Conservation (phyloP, 2,888 invertebrate genomes). For the Diaprepes abbreviatus region DNA sequence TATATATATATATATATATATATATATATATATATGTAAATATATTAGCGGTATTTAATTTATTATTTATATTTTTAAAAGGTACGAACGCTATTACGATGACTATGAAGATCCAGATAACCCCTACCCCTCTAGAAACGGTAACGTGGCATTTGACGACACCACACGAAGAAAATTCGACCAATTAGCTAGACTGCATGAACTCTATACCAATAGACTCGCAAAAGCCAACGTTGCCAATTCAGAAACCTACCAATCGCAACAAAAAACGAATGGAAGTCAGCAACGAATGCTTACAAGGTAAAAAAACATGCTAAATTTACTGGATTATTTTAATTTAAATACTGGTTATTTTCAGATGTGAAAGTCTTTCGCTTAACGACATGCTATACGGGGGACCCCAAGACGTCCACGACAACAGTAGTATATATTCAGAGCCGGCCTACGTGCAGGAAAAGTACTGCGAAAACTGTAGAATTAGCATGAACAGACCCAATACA, state of each 20-base stretch:
- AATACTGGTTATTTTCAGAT: conserved; percentile 70
- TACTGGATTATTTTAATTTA: too few species aligned
- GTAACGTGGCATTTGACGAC: conserved; percentile 60
- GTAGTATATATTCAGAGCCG: conserved; percentile 90
- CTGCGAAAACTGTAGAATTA: conserved; percentile 82
- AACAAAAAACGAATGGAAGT: conserved; percentile 61
- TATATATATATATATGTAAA: too few species aligned
- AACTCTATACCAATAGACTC: conserved; percentile 84
- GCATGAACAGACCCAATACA: conserved; percentile 78
- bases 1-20: too few species aligned
- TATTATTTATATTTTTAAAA: conserved; percentile 13
- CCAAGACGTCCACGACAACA: conserved; percentile 72
- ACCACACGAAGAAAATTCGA: conserved; percentile 76
- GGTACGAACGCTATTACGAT: conserved; percentile 72
- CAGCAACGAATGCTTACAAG: conserved; percentile 67
- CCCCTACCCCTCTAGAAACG: conserved; percentile 59
- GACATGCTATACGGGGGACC: conserved; percentile 75
- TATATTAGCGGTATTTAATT: too few species aligned
- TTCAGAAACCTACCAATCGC: conserved; percentile 73
- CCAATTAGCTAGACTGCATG: conserved; percentile 84
- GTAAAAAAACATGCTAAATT: conserved; percentile 5
- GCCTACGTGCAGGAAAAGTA: conserved; percentile 83
- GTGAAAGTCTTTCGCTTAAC: conserved; percentile 79
- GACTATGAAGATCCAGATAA: conserved; percentile 70
- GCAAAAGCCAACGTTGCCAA: conserved; percentile 80